Percentiles rank a stretch among this genome's conserved stretches.
Evolutionary conservation across 2,113 vertebrate species (phyloP).

Genomic region (Gadus chalcogrammus): DNA sequence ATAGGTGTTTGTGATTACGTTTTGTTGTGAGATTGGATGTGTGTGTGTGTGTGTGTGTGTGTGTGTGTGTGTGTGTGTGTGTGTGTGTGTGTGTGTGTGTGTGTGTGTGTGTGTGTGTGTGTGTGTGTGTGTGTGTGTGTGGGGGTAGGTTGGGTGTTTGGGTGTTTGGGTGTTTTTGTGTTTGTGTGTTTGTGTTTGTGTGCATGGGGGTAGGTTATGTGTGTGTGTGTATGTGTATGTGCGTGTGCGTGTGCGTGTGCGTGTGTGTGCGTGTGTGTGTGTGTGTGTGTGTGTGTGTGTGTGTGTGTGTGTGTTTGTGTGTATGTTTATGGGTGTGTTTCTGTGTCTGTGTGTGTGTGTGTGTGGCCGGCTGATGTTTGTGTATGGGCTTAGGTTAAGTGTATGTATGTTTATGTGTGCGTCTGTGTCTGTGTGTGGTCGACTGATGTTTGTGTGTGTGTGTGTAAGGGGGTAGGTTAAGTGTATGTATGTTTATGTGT

Average conservation of each 20-base stretch:
- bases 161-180: no score
- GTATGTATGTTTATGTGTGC: no score
- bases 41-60: no score
- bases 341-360: not conserved
- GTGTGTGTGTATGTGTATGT: no score
- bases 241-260: no score
- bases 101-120: slow-evolving; percentile 21
- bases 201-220: not conserved
- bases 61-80: not conserved
- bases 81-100: slow-evolving; percentile 7
- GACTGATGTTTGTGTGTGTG: no score
- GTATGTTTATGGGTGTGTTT: slow-evolving; percentile 17
- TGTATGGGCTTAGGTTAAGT: not conserved
- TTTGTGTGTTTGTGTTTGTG: no score
- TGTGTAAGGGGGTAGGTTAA: not conserved
- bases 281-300: not conserved
- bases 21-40: slow-evolving; percentile 17
- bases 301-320: slow-evolving; percentile 1
- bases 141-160: not conserved
- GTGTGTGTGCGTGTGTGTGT: no score
- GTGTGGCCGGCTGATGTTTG: not conserved
- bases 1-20: not conserved
- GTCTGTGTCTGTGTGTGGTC: no score
- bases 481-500: slow-evolving; percentile 5
- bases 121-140: not conserved